These are phyloP conservation scores for Euspilapteryx auroguttella DNA, from an alignment of 2,888 invertebrate species.

Conservation along the genomic window DNA sequence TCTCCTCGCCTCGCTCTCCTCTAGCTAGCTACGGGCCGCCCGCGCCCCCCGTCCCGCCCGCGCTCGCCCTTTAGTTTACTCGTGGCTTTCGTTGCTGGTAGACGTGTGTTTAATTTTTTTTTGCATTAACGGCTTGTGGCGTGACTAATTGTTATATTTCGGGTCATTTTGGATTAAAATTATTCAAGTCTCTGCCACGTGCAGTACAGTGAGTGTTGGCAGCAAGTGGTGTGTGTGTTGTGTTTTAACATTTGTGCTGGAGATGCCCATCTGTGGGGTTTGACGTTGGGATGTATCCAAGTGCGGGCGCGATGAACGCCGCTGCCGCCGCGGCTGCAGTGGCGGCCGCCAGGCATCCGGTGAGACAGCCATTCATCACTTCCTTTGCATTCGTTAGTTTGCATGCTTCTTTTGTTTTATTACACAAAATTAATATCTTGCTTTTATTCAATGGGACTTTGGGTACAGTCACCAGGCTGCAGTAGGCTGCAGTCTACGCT, in stretches of 20 bases:
- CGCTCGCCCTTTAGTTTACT: not conserved
- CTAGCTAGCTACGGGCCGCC: no score
- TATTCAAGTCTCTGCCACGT: not conserved
- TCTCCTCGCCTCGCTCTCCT: not conserved
- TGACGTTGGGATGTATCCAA: constrained; percentile 78
- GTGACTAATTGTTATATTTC: not conserved
- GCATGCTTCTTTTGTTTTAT: no score
- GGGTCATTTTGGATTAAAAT: no score
- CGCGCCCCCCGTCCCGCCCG: not conserved
- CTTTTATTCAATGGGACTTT: no score
- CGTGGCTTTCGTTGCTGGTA: not conserved
- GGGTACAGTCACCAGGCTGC: no score
- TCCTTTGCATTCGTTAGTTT: no score
- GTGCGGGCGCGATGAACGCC: constrained; percentile 82
- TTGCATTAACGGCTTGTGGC: not conserved
- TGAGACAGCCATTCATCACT: no score
- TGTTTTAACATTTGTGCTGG: constrained; percentile 24
- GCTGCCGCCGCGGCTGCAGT: constrained; percentile 83
- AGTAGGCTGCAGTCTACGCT: no score
- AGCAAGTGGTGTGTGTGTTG: constrained; percentile 47
- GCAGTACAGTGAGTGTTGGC: constrained; percentile 27
- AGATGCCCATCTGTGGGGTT: constrained; percentile 44
- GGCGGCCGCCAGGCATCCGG: constrained; percentile 86
- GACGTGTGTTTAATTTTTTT: not conserved
- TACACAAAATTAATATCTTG: no score